phyloP scores from a whole-genome alignment of 2,888 invertebrate genomes.

The Sthenelais limicola region DNA sequence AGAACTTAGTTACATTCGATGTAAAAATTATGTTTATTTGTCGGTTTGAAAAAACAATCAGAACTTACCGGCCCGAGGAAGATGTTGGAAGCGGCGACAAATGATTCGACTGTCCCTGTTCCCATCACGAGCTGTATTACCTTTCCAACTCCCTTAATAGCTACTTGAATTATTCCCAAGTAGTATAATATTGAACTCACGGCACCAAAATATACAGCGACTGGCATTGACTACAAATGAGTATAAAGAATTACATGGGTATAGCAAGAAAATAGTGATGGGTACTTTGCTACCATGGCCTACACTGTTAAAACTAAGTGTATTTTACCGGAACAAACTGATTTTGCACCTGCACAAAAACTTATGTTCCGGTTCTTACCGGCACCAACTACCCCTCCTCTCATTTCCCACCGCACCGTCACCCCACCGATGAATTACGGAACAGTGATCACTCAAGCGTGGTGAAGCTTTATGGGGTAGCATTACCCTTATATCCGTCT shows the following conservation, averaged over 20 bases:
- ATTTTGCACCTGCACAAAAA: neutral
- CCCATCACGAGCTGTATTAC: slow-evolving; percentile 45
- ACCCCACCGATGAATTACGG: no score
- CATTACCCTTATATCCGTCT: no score
- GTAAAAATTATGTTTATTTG: no score
- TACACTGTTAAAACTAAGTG: no score
- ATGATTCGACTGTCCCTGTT: slow-evolving; percentile 44
- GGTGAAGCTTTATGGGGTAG: no score
- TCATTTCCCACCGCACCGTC: no score
- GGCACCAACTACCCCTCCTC: no score
- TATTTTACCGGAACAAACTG: no score
- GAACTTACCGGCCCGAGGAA: slow-evolving; percentile 52
- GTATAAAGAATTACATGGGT: neutral
- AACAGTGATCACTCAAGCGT: no score
- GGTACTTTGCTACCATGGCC: neutral
- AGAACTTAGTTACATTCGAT: no score
- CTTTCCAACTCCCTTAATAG: slow-evolving; percentile 42
- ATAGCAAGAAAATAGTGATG: neutral
- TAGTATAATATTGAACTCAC: slow-evolving; percentile 46
- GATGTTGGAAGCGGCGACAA: slow-evolving; percentile 49
- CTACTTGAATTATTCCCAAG: slow-evolving; percentile 45
- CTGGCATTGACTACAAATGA: slow-evolving; percentile 42
- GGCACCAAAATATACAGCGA: slow-evolving; percentile 47
- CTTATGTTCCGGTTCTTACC: neutral
- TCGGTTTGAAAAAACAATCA: no score